phyloP scores from a whole-genome alignment of 1,140 invertebrate species.

The Trachelipus rathkii region DNA sequence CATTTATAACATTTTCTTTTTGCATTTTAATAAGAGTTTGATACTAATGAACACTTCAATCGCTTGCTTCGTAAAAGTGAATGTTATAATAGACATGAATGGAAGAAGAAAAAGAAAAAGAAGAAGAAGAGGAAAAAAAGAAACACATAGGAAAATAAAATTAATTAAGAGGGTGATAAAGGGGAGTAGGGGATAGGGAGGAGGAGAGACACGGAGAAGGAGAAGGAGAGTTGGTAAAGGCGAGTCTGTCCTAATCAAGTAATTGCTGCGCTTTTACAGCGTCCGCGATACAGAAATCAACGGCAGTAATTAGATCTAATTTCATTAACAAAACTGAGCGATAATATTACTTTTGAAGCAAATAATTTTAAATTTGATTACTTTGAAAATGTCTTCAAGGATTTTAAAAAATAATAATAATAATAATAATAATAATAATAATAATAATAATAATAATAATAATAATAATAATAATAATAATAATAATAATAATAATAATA shows the following conservation, averaged over 20 bases:
- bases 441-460: too few relatives aligned
- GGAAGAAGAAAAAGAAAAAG: background rate
- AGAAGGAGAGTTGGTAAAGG: conserved; percentile 31
- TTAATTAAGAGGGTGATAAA: background rate
- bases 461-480: too few relatives aligned
- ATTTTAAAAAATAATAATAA: too few relatives aligned
- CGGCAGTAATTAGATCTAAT: conserved; percentile 39
- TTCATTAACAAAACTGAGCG: conserved; percentile 32
- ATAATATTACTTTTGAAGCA: conserved; percentile 7
- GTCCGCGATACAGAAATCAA: conserved; percentile 37
- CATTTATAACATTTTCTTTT: too few relatives aligned
- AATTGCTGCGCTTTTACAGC: conserved; percentile 39
- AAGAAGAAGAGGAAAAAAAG: background rate
- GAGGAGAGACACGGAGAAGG: conserved; percentile 22
- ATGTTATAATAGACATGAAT: too few relatives aligned
- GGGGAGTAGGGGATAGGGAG: conserved; percentile 8
- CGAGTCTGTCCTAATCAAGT: conserved; percentile 36
- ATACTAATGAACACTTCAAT: too few relatives aligned
- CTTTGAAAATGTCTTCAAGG: background rate
- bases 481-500: too few relatives aligned
- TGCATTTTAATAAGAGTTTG: too few relatives aligned
- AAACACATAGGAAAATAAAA: background rate
- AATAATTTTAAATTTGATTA: conserved; percentile 10
- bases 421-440: too few relatives aligned
- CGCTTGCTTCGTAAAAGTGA: too few relatives aligned